phyloP scores from a whole-genome alignment of 2,113 vertebrate genomes.

The Vulpes vulpes region DNA sequence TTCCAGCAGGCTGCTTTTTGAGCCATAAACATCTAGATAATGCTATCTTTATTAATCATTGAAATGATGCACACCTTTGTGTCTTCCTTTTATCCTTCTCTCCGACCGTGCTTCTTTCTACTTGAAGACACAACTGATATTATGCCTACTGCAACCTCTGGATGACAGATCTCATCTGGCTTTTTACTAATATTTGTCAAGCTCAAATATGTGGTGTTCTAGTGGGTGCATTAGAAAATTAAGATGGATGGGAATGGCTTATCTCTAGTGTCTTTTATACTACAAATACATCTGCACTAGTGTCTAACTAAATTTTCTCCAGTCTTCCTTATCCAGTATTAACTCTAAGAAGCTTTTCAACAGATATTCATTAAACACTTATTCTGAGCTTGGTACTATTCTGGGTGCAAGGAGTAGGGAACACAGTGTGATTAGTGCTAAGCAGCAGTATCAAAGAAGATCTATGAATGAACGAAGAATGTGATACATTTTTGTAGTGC shows the following conservation, averaged over 20 bases:
- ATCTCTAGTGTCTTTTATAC: conserved; percentile 81
- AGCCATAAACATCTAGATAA: conserved; percentile 29
- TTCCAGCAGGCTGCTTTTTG: conserved; percentile 46
- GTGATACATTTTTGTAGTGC: not conserved
- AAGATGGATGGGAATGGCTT: conserved; percentile 80
- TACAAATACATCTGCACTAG: conserved; percentile 50
- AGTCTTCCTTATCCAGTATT: conserved; percentile 52
- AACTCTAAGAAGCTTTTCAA: conserved; percentile 16
- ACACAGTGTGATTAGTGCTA: not conserved
- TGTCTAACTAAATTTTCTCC: conserved; percentile 63
- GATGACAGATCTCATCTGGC: conserved; percentile 75
- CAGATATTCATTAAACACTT: conserved; percentile 27
- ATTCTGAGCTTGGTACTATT: not conserved
- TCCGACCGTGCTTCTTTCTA: conserved; percentile 58
- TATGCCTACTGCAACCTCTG: conserved; percentile 70
- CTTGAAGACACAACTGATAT: conserved; percentile 77
- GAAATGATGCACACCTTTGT: not conserved
- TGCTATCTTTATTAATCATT: not conserved
- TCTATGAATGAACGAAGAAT: not conserved
- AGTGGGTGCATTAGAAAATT: conserved; percentile 81
- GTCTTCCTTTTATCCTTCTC: not conserved
- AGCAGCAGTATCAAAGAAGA: not conserved
- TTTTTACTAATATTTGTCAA: conserved; percentile 84
- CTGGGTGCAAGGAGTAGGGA: not conserved
- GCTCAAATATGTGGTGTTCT: conserved; percentile 81